These are phyloP conservation scores for Panulirus ornatus DNA, from an alignment of 1,140 invertebrate species.

Conservation along the genomic window DNA sequence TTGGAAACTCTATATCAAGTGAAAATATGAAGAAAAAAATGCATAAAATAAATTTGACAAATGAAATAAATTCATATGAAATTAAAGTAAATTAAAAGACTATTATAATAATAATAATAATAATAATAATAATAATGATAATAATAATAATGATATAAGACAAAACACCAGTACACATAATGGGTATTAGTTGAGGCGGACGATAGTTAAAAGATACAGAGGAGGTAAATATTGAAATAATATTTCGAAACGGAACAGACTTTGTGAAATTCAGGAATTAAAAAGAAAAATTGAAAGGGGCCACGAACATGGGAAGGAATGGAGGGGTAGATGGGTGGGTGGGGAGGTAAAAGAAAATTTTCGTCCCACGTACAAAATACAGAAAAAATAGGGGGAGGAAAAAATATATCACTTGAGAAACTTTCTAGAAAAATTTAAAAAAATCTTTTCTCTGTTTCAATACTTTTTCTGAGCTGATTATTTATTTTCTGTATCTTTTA, in stretches of 20 bases:
- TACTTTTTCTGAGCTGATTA: not conserved
- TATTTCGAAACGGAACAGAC: constrained; percentile 15
- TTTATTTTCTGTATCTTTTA: constrained; percentile 58
- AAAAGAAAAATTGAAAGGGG: not conserved
- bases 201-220: constrained; percentile 58
- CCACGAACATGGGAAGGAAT: not conserved
- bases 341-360: constrained; percentile 7
- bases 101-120: not conserved
- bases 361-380: not conserved
- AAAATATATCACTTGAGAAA: constrained; percentile 34
- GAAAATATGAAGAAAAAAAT: constrained; percentile 25
- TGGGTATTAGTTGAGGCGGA: constrained; percentile 4
- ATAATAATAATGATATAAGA: no score
- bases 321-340: not conserved
- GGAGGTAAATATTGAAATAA: constrained; percentile 33
- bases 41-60: not conserved
- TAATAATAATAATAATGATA: no score
- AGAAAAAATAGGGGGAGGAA: not conserved
- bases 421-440: not conserved
- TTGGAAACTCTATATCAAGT: constrained; percentile 1
- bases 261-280: not conserved
- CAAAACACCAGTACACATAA: not conserved
- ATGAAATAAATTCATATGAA: not conserved
- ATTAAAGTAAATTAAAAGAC: not conserved
- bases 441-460: not conserved